Conservation (phyloP, 1,140 invertebrate genomes). For the Agrilus planipennis region DNA sequence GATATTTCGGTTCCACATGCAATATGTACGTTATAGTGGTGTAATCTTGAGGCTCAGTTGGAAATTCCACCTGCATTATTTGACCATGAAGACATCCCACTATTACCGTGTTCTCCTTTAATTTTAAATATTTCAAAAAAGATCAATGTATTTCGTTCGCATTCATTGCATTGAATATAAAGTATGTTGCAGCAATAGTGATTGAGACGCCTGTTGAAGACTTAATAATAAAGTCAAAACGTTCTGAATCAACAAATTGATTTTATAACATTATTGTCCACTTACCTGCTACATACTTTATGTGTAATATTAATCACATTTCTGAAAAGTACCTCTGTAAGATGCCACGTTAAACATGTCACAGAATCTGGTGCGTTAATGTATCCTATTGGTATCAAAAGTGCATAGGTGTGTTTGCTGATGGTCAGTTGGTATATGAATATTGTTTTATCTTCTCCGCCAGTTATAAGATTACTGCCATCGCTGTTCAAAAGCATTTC, state of each 20-base stretch:
- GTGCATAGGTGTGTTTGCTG: conserved; percentile 30
- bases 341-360: conserved; percentile 53
- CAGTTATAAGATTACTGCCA: conserved; percentile 46
- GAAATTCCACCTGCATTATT: conserved; percentile 41
- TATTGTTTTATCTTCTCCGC: conserved; percentile 50
- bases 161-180: too few species aligned
- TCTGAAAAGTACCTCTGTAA: conserved; percentile 22
- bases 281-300: too few species aligned
- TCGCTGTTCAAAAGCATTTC: conserved; percentile 44
- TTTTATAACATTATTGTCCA: too few species aligned
- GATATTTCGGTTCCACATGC: conserved; percentile 29
- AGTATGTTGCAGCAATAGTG: too few species aligned
- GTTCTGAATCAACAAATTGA: too few species aligned
- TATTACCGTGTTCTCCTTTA: conserved; percentile 34
- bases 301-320: too few species aligned
- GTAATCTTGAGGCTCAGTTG: conserved; percentile 32
- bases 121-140: neutral
- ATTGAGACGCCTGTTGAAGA: conserved; percentile 2
- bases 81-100: conserved; percentile 42
- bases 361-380: conserved; percentile 45
- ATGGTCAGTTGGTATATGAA: conserved; percentile 47
- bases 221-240: too few species aligned
- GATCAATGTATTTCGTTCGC: too few species aligned
- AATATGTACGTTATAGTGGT: conserved; percentile 38
- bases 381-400: conserved; percentile 50